Conservation (phyloP, 1,140 invertebrate genomes). For the Meloidogyne exigua region DNA sequence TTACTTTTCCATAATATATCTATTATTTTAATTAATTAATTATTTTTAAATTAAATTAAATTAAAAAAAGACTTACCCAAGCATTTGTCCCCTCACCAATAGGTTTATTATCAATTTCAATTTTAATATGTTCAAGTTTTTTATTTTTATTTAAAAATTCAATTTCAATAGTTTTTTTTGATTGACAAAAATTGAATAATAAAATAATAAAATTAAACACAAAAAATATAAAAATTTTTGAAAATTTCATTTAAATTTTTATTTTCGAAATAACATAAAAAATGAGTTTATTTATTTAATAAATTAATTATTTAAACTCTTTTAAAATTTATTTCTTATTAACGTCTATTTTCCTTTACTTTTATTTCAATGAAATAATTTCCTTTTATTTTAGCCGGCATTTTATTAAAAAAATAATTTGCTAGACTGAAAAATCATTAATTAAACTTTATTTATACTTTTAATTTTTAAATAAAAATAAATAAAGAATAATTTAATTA, state of each 20-base stretch:
- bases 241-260: conserved; percentile 6
- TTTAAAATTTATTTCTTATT: no score
- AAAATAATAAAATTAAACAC: not conserved
- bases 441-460: no score
- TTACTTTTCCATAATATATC: not conserved
- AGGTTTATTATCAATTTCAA: not conserved
- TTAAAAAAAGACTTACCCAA: not conserved
- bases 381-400: no score
- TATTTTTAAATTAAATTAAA: not conserved
- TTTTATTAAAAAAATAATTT: no score
- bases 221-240: not conserved
- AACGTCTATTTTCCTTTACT: no score
- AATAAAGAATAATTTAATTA: no score
- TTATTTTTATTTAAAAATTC: conserved; percentile 1
- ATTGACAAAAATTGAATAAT: not conserved
- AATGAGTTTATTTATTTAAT: not conserved
- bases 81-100: not conserved
- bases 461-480: no score
- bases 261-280: not conserved
- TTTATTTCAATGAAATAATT: no score
- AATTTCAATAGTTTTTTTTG: not conserved
- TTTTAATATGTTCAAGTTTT: not conserved
- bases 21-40: not conserved
- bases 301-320: not conserved
- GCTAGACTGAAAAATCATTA: no score